Evolutionary conservation across 1,140 invertebrate genomes (phyloP).

Genomic region (Pissodes strobi): DNA sequence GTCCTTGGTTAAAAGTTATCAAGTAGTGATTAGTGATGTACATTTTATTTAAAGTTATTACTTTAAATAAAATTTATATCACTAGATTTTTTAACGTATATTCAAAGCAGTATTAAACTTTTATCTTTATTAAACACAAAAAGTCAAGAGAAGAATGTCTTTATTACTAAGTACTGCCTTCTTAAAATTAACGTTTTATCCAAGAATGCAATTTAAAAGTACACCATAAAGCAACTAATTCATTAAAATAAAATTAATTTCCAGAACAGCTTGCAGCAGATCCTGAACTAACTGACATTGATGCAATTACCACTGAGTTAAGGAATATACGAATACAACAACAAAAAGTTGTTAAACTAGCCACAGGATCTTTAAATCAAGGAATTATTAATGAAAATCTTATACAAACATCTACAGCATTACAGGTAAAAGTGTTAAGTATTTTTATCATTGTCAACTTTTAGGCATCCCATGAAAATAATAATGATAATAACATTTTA

Average conservation of each 20-base stretch:
- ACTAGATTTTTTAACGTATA: too few species aligned
- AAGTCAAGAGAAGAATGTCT: too few species aligned
- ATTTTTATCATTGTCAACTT: too few species aligned
- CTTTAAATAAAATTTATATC: too few species aligned
- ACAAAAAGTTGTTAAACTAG: slow-evolving; percentile 69
- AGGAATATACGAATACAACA: slow-evolving; percentile 68
- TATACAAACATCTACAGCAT: slow-evolving; percentile 63
- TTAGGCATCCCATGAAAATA: too few species aligned
- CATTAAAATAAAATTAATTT: too few species aligned
- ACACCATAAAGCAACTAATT: background rate
- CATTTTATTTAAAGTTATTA: too few species aligned
- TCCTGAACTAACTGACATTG: slow-evolving; percentile 69
- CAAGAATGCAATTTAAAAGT: background rate
- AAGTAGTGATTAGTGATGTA: too few species aligned
- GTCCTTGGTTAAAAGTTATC: too few species aligned
- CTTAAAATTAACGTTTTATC: slow-evolving; percentile 7
- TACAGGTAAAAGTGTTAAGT: slow-evolving; percentile 51
- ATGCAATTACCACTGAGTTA: slow-evolving; percentile 71
- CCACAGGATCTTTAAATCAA: slow-evolving; percentile 67
- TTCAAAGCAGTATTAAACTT: too few species aligned
- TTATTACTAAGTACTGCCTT: slow-evolving; percentile 3
- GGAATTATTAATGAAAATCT: slow-evolving; percentile 70
- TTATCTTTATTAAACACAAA: too few species aligned
- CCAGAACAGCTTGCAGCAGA: slow-evolving; percentile 70
- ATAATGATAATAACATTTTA: too few species aligned